Base-by-base conservation (phyloP, 2,888 invertebrate species). In the Lasioglossum malachurum region DNA sequence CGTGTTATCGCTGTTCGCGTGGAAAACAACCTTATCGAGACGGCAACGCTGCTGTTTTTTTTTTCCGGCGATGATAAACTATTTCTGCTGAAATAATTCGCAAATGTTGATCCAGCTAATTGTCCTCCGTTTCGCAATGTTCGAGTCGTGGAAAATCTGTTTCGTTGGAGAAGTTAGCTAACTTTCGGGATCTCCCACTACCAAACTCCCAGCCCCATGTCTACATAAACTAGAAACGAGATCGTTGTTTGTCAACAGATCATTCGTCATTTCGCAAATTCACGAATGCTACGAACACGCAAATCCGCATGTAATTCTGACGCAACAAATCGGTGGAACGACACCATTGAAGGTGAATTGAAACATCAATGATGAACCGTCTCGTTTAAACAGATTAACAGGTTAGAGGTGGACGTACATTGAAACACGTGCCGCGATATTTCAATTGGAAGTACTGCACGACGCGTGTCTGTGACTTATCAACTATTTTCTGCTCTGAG, bases 21-120 rank as follows among this genome's bases (percentile, higher is more conserved):
- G 71, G 71, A 71, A 71, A 71, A 71, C 41, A 71, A 71, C 41
- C 14, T 71, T 71, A 71, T 71, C 71, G 38, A 1, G n/a, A 4
- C 38, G 71, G 23, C n/a, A 12, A 71, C 41, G 23, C 14, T n/a
- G 71, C n/a, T 71, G 41, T 41, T 71, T 71, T 71, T 71, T 71
- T n/a, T 71, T n/a, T 7, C n/a, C 71, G 41, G 14, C 12, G n/a
- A 41, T 0, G 71, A 41, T 71, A 16, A n/a, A n/a, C 67, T 31
- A 60, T 38, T 38, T 38, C 12, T 35, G 38, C 12, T 38, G 35
- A 38, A 23, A 10, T 19, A 4, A 8, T 69, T 69, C 19, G 38
- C 69, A 1, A 69, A 35, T 19, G 23, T 23, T 23, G 23, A 19
- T 38, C 1, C 35, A 35, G 10, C 12, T 4, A 35, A 69, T 69